Base-by-base conservation (phyloP, 2,113 vertebrate species). In the Drymodes brunneopygia region DNA sequence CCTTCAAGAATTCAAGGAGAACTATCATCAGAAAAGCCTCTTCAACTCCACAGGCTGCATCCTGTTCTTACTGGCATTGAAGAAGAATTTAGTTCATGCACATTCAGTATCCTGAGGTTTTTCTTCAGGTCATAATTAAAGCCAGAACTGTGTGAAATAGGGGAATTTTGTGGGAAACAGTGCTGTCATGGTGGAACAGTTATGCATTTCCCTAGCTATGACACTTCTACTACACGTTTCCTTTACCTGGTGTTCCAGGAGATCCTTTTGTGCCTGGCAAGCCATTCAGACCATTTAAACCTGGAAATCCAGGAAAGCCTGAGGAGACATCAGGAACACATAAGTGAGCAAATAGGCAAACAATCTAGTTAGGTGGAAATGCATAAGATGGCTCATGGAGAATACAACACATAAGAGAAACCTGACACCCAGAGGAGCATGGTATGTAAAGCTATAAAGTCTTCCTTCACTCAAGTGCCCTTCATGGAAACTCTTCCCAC, bases 281-380 rank as follows among this genome's bases (percentile, higher is more conserved):
- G 36, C 99, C 99, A 94, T 99, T 99, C 20, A 99, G 98, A 95
- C 99, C 99, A 89, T 97, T 98, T 95, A 99, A 97, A 92, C 99
- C 99, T 44, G 98, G 98, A 64, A 97, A 70, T 79, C 99, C 99
- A 40, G 96, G 66, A 67, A 98, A 98, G 80, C 99, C 99, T 99
- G 84, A 57, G 45, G 88, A 91, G 74, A 97, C 20, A 96, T 81
- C 56, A 72, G 13, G 85, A 92, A 86, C 23, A 64, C 1, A 1
- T 4, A 53, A 53, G 40, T 67, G 38, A 94, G 21, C 22, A 61
- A 92, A 57, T 4, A 48, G 60, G 29, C 35, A 87, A 94, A 92
- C 31, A 53, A 69, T 18, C 6, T 9, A 38, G 17, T 33, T 28
- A 38, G 40, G 50, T 82, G 33, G 61, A 81, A 93, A 92, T 40